Base-by-base conservation (phyloP, 2,797 vertebrate genomes). In the Hippocampus kuda region DNA sequence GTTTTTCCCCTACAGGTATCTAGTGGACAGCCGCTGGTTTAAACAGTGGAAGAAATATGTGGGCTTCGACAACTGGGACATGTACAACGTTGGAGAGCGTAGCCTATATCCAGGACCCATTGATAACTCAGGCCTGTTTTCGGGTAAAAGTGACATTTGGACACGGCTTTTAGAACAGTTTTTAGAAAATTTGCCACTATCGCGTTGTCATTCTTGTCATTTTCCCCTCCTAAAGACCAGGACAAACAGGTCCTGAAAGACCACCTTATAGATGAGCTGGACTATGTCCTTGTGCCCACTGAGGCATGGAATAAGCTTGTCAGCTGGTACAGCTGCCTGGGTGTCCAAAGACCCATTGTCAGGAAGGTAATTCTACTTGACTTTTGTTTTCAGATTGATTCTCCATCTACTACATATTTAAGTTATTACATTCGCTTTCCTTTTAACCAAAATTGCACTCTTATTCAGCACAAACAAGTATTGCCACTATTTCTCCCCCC, bases 1-100 rank as follows among this genome's bases (percentile, higher is more conserved):
- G 41, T 9, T 11, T 24, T 77, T 57, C 79, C 75, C 27, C 30
- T 1, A 67, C 81, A 99, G 97, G 97, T 99, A 93, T 89, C 89
- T 99, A 65, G 93, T 99, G 82, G 95, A 97, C 87, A 97, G 92
- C 69, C 90, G 94, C 51, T 99, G 97, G 97, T 99, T 97, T 87
- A 97, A 96, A 76, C 96, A 96, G 71, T 99, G 97, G 97, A 99
- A 98, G 89, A 98, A 98, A 71, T 98, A 96, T 76, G 97, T 99
- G 80, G 95, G 95, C 60, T 98, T 94, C 68, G 95, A 99, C 86
- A 96, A 90, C 80, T 98, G 96, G 96, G 97, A 98, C 70, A 91
- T 94, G 93, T 95, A 94, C 85, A 94, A 91, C 73, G 92, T 93
- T 63, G 96, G 95, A 10, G 94, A 98, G 69, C 92, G 88, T 59